Conservation (phyloP, 1,140 invertebrate species). For the Saccostrea echinata region DNA sequence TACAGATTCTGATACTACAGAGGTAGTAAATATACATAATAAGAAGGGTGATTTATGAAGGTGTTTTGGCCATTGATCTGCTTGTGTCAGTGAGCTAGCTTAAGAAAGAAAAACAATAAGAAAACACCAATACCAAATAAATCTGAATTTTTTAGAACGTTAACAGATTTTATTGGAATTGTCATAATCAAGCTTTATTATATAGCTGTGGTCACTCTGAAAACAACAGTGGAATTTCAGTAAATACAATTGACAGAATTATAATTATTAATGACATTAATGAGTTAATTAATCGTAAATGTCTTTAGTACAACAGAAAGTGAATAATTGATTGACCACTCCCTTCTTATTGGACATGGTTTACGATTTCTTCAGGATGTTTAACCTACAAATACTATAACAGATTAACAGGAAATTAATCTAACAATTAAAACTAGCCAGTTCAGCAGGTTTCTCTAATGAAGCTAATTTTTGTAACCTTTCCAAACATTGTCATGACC, state of each 20-base stretch:
- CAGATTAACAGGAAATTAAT: not conserved
- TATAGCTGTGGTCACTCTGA: not conserved
- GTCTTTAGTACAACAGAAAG: not conserved
- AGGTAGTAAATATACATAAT: no score
- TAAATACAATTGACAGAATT: not conserved
- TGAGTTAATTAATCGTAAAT: not conserved
- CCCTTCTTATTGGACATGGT: not conserved
- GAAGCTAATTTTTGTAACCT: not conserved
- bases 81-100: no score
- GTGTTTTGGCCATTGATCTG: no score
- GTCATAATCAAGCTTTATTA: not conserved
- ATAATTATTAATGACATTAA: not conserved
- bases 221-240: not conserved
- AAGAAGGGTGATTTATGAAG: no score
- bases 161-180: no score
- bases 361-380: constrained; percentile 25
- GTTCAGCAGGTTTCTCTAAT: not conserved
- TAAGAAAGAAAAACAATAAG: no score
- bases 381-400: not conserved
- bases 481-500: not conserved
- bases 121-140: no score
- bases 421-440: not conserved
- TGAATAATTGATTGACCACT: constrained; percentile 24
- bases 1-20: no score
- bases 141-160: no score